Conservation (phyloP, 2,113 vertebrate species). For the Pao palembangensis region DNA sequence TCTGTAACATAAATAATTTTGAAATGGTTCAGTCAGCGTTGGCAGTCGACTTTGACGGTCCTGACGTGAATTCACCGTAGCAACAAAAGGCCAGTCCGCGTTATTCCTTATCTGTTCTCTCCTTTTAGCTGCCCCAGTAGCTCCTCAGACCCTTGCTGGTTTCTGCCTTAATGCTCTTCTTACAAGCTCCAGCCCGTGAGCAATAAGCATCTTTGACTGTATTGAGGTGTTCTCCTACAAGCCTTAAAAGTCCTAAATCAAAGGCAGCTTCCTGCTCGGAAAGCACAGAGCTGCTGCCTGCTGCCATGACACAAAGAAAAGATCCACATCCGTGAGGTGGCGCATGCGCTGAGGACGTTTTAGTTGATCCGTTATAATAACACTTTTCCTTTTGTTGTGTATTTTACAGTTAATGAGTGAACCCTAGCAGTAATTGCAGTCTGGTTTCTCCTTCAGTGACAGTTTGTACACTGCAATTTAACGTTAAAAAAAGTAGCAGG, state of each 20-base stretch:
- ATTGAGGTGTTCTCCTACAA: constrained; percentile 35
- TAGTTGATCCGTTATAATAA: constrained; percentile 1
- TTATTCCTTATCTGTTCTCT: constrained; percentile 7
- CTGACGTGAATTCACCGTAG: constrained; percentile 6
- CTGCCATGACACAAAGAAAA: constrained; percentile 9
- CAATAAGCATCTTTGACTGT: constrained; percentile 37
- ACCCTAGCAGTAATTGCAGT: constrained; percentile 18
- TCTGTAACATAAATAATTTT: no score
- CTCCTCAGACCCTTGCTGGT: constrained; percentile 11
- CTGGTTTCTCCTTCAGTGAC: constrained; percentile 17
- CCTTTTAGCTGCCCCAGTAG: constrained; percentile 13
- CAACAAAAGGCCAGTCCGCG: constrained; percentile 23
- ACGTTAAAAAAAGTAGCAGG: constrained; percentile 2
- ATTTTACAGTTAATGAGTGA: constrained; percentile 25
- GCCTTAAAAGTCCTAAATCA: constrained; percentile 39
- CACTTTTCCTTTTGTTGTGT: constrained; percentile 13
- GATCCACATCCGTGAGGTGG: background rate
- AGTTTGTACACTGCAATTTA: constrained; percentile 18
- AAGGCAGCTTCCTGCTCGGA: constrained; percentile 7
- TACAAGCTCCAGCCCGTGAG: constrained; percentile 27
- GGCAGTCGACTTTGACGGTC: background rate
- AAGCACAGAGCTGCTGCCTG: constrained; percentile 13
- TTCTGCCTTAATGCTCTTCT: constrained; percentile 24
- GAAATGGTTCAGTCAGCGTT: no score
- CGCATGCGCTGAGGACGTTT: background rate